Conservation (phyloP, 2,888 invertebrate species). For the Margaritifera margaritifera region DNA sequence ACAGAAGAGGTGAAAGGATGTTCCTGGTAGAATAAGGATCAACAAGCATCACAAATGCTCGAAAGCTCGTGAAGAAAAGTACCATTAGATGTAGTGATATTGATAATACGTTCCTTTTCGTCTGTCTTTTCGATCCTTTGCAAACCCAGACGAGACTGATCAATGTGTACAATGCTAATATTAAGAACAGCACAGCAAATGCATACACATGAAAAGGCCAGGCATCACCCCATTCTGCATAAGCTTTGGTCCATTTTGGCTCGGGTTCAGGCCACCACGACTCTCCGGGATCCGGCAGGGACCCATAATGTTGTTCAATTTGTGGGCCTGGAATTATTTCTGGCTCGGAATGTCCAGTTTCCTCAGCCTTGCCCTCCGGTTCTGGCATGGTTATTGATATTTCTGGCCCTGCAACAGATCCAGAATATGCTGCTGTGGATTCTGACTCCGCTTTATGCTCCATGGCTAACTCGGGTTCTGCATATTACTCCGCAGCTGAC, state of each 20-base stretch:
- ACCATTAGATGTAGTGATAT: constrained; percentile 47
- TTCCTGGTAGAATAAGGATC: constrained; percentile 48
- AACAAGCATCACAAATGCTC: constrained; percentile 39
- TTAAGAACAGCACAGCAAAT: constrained; percentile 34
- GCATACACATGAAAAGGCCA: constrained; percentile 58
- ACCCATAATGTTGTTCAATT: neutral
- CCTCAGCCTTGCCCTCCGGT: constrained; percentile 3
- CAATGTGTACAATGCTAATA: constrained; percentile 25
- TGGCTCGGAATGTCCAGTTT: constrained; percentile 6
- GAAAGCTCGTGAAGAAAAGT: constrained; percentile 36
- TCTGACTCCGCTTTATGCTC: constrained; percentile 23
- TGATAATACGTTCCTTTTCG: constrained; percentile 38
- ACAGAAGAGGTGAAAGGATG: constrained; percentile 19
- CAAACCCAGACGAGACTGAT: constrained; percentile 32
- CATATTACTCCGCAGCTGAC: constrained; percentile 11
- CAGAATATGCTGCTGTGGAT: constrained; percentile 11
- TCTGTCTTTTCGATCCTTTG: constrained; percentile 14
- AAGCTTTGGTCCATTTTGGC: constrained; percentile 51
- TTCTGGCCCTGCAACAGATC: constrained; percentile 7
- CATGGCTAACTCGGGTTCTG: constrained; percentile 23
- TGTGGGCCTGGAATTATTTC: constrained; percentile 14
- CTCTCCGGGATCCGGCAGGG: neutral
- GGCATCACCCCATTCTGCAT: constrained; percentile 43
- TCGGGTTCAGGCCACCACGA: constrained; percentile 50
- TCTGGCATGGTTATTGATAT: constrained; percentile 12